A percentile compares a stretch with the other conserved stretches of the same genome.
Conservation (phyloP, 1,140 invertebrate genomes). For the Tigriopus japonicus region DNA sequence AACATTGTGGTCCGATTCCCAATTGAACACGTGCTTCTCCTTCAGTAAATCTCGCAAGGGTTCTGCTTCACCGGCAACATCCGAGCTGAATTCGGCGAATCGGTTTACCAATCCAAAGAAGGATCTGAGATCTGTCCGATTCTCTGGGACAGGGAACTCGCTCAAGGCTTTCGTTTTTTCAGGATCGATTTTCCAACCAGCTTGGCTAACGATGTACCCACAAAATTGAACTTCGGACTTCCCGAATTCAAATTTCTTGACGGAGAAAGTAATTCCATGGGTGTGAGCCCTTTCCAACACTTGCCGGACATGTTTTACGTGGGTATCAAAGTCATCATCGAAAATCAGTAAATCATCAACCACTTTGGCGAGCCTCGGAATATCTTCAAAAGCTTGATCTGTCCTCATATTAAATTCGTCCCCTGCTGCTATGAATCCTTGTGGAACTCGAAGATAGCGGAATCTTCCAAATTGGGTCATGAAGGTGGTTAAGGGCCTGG, state of each 20-base stretch:
- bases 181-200: constrained; percentile 1
- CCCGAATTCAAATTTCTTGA: constrained; percentile 1
- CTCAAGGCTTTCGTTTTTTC: neutral
- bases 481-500: too few relatives aligned
- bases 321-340: too few relatives aligned
- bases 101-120: constrained; percentile 1
- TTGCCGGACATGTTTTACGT: too few relatives aligned
- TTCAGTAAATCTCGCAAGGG: constrained; percentile 16
- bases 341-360: too few relatives aligned
- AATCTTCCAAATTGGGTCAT: too few relatives aligned
- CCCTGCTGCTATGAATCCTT: too few relatives aligned
- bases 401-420: too few relatives aligned
- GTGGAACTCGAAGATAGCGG: too few relatives aligned
- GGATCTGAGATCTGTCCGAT: constrained; percentile 15
- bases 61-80: constrained; percentile 9
- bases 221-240: neutral
- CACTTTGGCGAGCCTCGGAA: too few relatives aligned
- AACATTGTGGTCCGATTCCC: constrained; percentile 14
- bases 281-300: too few relatives aligned
- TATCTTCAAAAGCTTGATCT: too few relatives aligned
- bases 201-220: neutral
- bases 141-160: constrained; percentile 12
- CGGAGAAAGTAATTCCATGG: neutral
- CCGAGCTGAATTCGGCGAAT: neutral
- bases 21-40: constrained; percentile 4